Percentiles rank a stretch among this genome's conserved stretches.
Evolutionary conservation across 2,113 vertebrate species (phyloP).

Genomic region (Etia nguti): DNA sequence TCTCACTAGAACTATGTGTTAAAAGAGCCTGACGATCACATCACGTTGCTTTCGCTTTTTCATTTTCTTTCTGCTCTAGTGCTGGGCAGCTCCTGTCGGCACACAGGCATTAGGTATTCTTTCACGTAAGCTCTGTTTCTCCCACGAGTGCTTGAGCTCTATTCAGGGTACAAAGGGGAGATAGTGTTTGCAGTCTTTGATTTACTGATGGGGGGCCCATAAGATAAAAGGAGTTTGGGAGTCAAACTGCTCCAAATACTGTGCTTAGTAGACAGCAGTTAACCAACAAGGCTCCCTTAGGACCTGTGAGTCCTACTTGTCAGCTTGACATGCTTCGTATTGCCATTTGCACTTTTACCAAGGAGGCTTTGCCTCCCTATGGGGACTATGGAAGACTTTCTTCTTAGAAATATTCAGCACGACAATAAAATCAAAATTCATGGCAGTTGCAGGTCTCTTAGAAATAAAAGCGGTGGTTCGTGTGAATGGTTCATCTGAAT

Average conservation of each 20-base stretch:
- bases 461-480: not conserved
- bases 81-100: conserved; percentile 19
- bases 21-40: conserved; percentile 57
- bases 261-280: conserved; percentile 50
- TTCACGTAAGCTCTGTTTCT: conserved; percentile 49
- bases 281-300: conserved; percentile 39
- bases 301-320: conserved; percentile 30
- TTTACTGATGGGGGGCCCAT: conserved; percentile 45
- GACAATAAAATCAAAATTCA: not conserved
- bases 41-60: conserved; percentile 61
- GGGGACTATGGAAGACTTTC: conserved; percentile 4
- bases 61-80: conserved; percentile 49
- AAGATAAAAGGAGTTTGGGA: conserved; percentile 50
- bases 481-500: not conserved
- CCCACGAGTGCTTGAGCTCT: conserved; percentile 45
- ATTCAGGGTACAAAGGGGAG: conserved; percentile 58
- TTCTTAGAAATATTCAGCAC: not conserved
- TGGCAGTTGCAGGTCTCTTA: not conserved
- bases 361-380: conserved; percentile 14
- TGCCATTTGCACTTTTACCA: conserved; percentile 59
- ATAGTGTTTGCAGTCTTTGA: conserved; percentile 62
- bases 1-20: conserved; percentile 55
- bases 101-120: conserved; percentile 63
- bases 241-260: conserved; percentile 56
- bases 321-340: conserved; percentile 56